Evolutionary conservation across 2,113 vertebrate species (phyloP).

Genomic region (Columba livia): DNA sequence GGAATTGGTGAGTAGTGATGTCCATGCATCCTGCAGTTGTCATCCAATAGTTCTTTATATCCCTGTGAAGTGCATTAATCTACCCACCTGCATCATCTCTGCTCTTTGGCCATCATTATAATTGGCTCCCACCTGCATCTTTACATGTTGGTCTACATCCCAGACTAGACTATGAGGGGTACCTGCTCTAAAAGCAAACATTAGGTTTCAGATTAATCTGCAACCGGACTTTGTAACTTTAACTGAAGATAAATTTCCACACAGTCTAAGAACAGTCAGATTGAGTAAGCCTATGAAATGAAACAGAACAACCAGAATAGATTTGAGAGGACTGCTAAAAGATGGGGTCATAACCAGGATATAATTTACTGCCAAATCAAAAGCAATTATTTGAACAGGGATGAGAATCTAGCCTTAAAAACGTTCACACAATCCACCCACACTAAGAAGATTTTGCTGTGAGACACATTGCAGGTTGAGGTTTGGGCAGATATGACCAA

Average conservation of each 20-base stretch:
- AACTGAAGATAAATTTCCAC: not conserved
- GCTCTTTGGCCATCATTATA: not conserved
- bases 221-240: not conserved
- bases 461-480: not conserved
- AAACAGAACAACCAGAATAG: not conserved
- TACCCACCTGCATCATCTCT: not conserved
- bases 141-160: not conserved
- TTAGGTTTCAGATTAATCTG: not conserved
- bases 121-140: not conserved
- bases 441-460: not conserved
- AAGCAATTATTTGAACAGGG: slow-evolving; percentile 2
- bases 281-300: not conserved
- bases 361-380: slow-evolving; percentile 25
- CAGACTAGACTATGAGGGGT: not conserved
- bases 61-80: not conserved
- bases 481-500: slow-evolving; percentile 30
- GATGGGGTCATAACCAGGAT: not conserved
- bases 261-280: not conserved
- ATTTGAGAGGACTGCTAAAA: not conserved
- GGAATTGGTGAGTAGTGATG: not conserved
- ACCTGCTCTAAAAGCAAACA: not conserved
- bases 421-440: not conserved
- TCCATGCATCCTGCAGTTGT: not conserved
- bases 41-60: not conserved
- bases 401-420: not conserved